Evolutionary conservation across 2,113 vertebrate genomes (phyloP).

Genomic region (Carassius auratus): DNA sequence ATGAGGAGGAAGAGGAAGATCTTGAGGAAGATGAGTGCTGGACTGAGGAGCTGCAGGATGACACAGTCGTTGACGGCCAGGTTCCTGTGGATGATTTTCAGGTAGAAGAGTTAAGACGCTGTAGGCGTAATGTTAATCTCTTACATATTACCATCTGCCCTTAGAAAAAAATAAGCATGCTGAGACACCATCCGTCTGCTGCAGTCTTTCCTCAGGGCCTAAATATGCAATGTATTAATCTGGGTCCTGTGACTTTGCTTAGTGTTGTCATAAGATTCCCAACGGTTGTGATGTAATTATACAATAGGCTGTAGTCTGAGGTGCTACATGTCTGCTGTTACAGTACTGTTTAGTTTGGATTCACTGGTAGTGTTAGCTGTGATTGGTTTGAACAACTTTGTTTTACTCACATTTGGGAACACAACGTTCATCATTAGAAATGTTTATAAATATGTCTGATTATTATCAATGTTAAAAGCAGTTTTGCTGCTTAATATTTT

Average conservation of each 20-base stretch:
- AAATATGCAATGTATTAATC: not conserved
- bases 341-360: too few species aligned
- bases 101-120: slow-evolving; percentile 81
- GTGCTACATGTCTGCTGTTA: too few species aligned
- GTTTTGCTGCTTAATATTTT: too few species aligned
- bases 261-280: too few species aligned
- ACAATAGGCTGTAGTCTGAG: too few species aligned
- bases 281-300: too few species aligned
- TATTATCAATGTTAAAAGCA: too few species aligned
- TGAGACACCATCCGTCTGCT: slow-evolving; percentile 29
- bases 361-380: too few species aligned
- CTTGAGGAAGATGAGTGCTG: slow-evolving; percentile 66
- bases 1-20: slow-evolving; percentile 48
- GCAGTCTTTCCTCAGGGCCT: not conserved
- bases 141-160: slow-evolving; percentile 33
- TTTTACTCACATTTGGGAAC: too few species aligned
- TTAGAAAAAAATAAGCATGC: slow-evolving; percentile 13
- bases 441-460: too few species aligned
- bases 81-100: slow-evolving; percentile 89
- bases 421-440: too few species aligned
- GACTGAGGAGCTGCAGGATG: slow-evolving; percentile 68
- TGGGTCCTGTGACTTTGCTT: not conserved
- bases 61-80: slow-evolving; percentile 70
- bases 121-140: slow-evolving; percentile 28
- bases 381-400: too few species aligned